Conservation (phyloP, 64 coral and sea anemone genomes). For the Actinia tenebrosa region DNA sequence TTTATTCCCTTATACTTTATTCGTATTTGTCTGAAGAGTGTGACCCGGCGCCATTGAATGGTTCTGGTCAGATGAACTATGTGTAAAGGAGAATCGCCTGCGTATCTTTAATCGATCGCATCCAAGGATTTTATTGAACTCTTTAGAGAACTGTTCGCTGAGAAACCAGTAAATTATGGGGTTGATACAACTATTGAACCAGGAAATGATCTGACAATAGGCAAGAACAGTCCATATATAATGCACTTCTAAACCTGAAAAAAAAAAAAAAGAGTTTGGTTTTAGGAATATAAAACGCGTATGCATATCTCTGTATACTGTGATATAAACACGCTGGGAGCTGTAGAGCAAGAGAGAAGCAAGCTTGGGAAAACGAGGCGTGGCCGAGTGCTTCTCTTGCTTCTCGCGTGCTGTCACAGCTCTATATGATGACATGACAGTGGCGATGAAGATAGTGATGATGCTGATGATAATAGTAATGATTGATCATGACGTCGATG, state of each 20-base stretch:
- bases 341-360: no score
- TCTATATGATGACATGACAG: no score
- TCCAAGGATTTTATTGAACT: constrained; percentile 72
- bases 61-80: constrained; percentile 69
- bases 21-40: background rate
- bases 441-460: no score
- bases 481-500: no score
- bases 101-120: constrained; percentile 57
- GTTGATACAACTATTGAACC: constrained; percentile 87
- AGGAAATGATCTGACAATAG: constrained; percentile 64
- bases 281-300: background rate
- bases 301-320: no score
- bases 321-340: no score
- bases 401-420: no score
- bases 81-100: constrained; percentile 46
- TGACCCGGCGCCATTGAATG: background rate
- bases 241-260: background rate
- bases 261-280: background rate
- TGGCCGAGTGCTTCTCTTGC: no score
- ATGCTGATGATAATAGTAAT: no score
- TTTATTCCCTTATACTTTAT: background rate
- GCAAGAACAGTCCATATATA: constrained; percentile 36
- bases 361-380: no score
- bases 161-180: constrained; percentile 81
- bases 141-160: constrained; percentile 92